Evolutionary conservation across 35 echinoderm and acorn worm genomes (phyloP).

Genomic region (Lytechinus pictus): DNA sequence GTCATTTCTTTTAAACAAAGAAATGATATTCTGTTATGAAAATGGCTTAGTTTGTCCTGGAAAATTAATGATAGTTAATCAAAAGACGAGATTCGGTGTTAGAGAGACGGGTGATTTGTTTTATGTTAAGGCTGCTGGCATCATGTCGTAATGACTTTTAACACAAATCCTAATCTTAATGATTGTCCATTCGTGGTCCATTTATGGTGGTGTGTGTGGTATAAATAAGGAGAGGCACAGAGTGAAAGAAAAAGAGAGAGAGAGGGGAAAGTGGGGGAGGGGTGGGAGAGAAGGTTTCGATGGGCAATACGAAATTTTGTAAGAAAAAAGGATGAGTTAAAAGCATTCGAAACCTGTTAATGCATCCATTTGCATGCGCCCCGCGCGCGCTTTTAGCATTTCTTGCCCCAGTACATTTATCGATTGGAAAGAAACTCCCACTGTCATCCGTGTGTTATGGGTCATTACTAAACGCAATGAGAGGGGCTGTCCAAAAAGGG

Average conservation of each 20-base stretch:
- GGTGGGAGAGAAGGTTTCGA: not conserved
- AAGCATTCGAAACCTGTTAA: constrained; percentile 13
- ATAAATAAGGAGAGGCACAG: not conserved
- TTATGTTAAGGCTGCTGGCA: too few relatives aligned
- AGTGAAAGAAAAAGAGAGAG: not conserved
- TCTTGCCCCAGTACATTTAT: constrained; percentile 10
- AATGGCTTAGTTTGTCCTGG: too few relatives aligned
- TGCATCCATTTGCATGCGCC: not conserved
- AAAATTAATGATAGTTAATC: too few relatives aligned
- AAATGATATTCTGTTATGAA: too few relatives aligned
- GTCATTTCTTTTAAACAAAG: too few relatives aligned
- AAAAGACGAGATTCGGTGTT: too few relatives aligned
- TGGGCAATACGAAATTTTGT: too few relatives aligned
- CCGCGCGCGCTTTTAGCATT: not conserved
- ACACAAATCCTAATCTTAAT: too few relatives aligned
- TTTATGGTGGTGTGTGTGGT: too few relatives aligned
- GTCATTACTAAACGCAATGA: constrained; percentile 2
- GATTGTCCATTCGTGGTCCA: too few relatives aligned
- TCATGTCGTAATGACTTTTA: too few relatives aligned
- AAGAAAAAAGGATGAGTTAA: not conserved
- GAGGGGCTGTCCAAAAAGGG: not conserved
- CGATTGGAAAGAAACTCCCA: not conserved
- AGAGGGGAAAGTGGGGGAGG: not conserved
- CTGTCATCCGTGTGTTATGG: constrained; percentile 1
- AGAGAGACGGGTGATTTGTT: too few relatives aligned